phyloP scores from a whole-genome alignment of 2,888 invertebrate genomes.

The Ennomos quercinarius region DNA sequence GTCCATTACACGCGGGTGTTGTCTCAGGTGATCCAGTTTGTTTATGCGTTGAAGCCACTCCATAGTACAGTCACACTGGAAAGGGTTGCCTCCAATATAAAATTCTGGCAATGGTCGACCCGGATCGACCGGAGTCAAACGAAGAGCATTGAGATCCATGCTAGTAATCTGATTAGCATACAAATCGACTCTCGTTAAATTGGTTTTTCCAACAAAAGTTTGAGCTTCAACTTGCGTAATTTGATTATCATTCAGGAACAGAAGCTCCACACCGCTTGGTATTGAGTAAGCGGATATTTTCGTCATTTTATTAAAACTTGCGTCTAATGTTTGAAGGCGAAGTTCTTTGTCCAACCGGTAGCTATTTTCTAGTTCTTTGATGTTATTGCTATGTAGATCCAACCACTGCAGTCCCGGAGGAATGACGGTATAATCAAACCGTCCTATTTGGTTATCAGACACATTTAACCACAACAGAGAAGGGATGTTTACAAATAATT shows the following conservation, averaged over 20 bases:
- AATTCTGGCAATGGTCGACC: conserved; percentile 93
- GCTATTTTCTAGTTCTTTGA: conserved; percentile 91
- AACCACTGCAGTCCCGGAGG: conserved; percentile 94
- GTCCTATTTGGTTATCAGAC: conserved; percentile 94
- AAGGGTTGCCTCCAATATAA: conserved; percentile 97
- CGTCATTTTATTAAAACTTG: conserved; percentile 95
- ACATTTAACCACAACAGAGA: conserved; percentile 95
- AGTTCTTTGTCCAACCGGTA: conserved; percentile 89
- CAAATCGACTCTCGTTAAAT: conserved; percentile 95
- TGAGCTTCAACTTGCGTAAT: conserved; percentile 94
- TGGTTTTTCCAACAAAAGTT: conserved; percentile 94
- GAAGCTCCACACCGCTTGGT: conserved; percentile 93
- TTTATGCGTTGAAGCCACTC: conserved; percentile 98
- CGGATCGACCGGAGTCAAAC: conserved; percentile 92
- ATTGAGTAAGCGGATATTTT: conserved; percentile 91
- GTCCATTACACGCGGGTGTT: conserved; percentile 96
- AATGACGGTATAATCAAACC: conserved; percentile 95
- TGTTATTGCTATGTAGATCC: conserved; percentile 95
- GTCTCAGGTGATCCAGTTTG: conserved; percentile 91
- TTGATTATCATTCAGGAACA: conserved; percentile 95
- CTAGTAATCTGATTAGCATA: conserved; percentile 96
- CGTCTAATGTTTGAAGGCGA: conserved; percentile 93
- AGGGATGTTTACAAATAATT: conserved; percentile 93
- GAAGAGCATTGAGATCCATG: conserved; percentile 95
- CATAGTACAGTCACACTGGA: conserved; percentile 97